A percentile compares a stretch with the other conserved stretches of the same genome.
These are phyloP conservation scores for Montipora efflorescens DNA, from an alignment of 64 coral and sea anemone species.

Conservation along the genomic window DNA sequence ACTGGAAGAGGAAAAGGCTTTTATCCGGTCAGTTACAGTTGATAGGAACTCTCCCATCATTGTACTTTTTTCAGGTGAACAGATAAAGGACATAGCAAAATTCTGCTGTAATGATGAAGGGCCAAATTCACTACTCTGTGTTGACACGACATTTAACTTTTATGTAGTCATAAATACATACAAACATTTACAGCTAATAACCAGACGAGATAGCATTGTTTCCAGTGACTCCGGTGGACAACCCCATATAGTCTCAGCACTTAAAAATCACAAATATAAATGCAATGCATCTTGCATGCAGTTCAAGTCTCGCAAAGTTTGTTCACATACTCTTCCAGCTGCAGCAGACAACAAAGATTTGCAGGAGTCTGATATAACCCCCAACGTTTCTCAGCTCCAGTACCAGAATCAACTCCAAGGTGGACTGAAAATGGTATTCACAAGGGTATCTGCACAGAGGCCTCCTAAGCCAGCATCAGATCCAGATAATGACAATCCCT, in stretches of 20 bases:
- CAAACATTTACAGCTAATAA: background rate
- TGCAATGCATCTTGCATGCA: background rate
- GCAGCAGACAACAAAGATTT: background rate
- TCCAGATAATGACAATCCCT: background rate
- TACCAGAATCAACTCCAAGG: background rate
- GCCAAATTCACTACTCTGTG: background rate
- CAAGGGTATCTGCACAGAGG: background rate
- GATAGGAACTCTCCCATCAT: slow-evolving; percentile 15
- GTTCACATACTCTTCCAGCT: background rate
- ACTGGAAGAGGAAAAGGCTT: slow-evolving; percentile 24
- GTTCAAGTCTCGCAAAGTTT: background rate
- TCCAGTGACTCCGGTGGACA: background rate
- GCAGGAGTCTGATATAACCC: background rate
- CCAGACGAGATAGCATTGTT: background rate
- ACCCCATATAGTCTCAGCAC: background rate
- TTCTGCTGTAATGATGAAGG: slow-evolving; percentile 7
- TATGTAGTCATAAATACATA: slow-evolving; percentile 25
- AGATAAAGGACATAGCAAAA: slow-evolving; percentile 13
- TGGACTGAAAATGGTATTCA: background rate
- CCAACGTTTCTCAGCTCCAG: background rate
- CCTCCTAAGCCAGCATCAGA: slow-evolving; percentile 19
- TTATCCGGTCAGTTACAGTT: slow-evolving; percentile 39
- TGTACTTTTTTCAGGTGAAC: background rate
- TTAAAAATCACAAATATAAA: background rate
- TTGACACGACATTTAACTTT: slow-evolving; percentile 25